Conservation (phyloP, 2,113 vertebrate species). For the Triplophysa dalaica region DNA sequence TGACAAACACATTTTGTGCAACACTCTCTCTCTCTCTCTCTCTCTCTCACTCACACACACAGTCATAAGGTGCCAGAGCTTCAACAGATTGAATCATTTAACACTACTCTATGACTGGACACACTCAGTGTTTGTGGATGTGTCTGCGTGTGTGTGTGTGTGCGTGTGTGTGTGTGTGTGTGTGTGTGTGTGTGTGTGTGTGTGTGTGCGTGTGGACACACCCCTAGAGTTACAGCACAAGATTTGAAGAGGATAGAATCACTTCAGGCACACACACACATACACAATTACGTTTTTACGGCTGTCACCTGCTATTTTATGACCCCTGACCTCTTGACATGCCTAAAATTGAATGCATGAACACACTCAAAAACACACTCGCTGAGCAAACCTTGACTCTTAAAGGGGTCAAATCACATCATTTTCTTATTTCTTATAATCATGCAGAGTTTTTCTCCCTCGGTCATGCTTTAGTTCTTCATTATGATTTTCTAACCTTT, state of each 20-base stretch:
- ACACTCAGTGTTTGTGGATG: no score
- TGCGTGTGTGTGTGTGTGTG: conserved; percentile 11
- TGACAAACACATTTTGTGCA: conserved; percentile 46
- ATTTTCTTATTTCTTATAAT: neutral
- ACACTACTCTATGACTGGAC: conserved; percentile 46
- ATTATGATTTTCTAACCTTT: neutral
- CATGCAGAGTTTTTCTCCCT: neutral
- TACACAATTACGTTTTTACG: conserved; percentile 48
- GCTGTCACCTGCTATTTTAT: conserved; percentile 54
- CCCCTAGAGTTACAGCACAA: conserved; percentile 19
- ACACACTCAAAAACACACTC: conserved; percentile 30
- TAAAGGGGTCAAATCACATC: neutral
- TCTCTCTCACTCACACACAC: conserved; percentile 20
- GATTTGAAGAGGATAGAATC: conserved; percentile 24
- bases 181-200: conserved; percentile 33
- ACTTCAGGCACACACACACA: conserved; percentile 32
- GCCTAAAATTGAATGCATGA: conserved; percentile 31
- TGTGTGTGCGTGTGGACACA: conserved; percentile 26
- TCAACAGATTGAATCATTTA: conserved; percentile 61
- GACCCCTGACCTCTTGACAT: conserved; percentile 48
- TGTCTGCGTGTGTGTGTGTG: no score
- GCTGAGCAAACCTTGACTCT: neutral
- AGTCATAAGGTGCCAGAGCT: conserved; percentile 33
- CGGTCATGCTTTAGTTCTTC: neutral
- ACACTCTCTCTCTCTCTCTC: conserved; percentile 12